These are phyloP conservation scores for Thripadectes ignobilis DNA, from an alignment of 2,797 vertebrate genomes.

Conservation along the genomic window DNA sequence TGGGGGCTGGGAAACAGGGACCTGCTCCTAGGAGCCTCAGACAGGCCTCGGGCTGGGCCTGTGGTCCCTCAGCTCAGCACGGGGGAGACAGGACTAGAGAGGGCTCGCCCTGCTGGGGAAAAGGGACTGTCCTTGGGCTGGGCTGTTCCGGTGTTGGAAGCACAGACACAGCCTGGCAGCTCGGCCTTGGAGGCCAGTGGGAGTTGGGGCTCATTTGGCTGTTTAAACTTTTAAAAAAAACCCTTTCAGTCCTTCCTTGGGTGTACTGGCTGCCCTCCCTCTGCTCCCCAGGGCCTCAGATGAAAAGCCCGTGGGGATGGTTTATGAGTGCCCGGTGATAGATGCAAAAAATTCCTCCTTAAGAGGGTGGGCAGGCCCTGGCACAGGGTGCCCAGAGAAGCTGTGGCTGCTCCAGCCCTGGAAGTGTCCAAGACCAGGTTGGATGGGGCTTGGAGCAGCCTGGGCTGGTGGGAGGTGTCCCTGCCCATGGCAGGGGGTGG, in stretches of 20 bases:
- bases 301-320: neutral
- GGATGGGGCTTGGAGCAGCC: fast-evolving
- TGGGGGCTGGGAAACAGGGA: neutral
- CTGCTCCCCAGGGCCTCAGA: neutral
- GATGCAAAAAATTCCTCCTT: neutral
- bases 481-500: neutral
- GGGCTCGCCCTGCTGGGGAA: neutral
- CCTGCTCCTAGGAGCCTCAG: neutral
- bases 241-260: neutral
- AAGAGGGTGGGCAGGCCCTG: fast-evolving
- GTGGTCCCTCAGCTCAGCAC: neutral
- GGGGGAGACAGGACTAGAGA: neutral
- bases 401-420: neutral
- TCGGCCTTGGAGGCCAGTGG: neutral
- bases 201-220: neutral
- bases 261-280: neutral
- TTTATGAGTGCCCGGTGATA: neutral
- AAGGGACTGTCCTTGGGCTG: neutral
- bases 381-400: neutral
- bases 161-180: neutral
- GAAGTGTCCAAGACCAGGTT: fast-evolving
- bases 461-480: neutral
- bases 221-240: neutral
- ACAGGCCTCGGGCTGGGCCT: neutral
- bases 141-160: neutral